Base-by-base conservation (phyloP, 1,140 invertebrate genomes). In the Drosophila orena region DNA sequence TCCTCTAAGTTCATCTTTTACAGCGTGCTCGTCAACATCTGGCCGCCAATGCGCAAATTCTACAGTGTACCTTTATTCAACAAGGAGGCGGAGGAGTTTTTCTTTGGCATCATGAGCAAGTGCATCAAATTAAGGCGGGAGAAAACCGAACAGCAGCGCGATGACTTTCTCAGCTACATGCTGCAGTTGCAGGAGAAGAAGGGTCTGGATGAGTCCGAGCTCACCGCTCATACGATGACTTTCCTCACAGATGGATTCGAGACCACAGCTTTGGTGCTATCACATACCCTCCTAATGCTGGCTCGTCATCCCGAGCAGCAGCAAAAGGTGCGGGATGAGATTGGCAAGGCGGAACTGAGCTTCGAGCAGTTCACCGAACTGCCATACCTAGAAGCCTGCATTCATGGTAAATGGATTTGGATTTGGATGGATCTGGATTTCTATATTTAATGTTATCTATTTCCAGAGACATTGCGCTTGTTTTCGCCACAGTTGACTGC, bases 141-240 rank as follows among this genome's bases (percentile, higher is more conserved):
- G 5, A 60, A 70, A 5, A 72, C 66, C 0, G n/a, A 15, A 15
- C 52, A 42, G 22, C 64, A 88, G 22, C 84, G 92, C 2, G 80
- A 84, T n/a, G 92, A 93, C 49, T 92, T 92, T 55, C 60, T 93
- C n/a, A 84, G 92, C 42, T 80, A 92, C 1, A 75, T 93, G 61
- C 56, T 93, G 11, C 56, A 89, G 20, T 42, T 93, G 56, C 85
- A 89, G 61, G 90, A 92, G 75, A 92, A 84, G 59, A 83, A 86
- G 59, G 62, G 75, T 0, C 30, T 91, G 4, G 27, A 66, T 14
- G 56, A 61, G 0, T 2, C 12, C n/a, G 61, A 78, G 15, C 17
- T 91, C 27, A 66, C 71, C 3, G 57, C 73, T 4, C 79, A 90
- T 24, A 80, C 77, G 2, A 85, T 76, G 75, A 79, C 78, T 1